These are phyloP conservation scores for Lordiphosa fenestrarum DNA, from an alignment of 2,888 invertebrate genomes.

Conservation along the genomic window DNA sequence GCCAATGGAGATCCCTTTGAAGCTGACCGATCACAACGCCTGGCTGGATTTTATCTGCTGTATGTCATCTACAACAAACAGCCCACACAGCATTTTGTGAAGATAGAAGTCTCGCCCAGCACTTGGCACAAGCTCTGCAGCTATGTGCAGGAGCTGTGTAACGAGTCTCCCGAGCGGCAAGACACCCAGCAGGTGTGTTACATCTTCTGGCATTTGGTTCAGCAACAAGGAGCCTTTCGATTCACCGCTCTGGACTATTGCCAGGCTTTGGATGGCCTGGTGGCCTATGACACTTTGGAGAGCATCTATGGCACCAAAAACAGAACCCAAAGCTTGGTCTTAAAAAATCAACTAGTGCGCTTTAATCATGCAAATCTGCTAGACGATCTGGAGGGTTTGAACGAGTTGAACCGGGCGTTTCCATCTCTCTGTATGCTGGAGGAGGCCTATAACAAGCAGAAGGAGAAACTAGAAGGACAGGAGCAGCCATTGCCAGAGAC, in stretches of 20 bases:
- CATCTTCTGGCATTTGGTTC: slow-evolving; percentile 61
- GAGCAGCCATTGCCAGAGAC: slow-evolving; percentile 48
- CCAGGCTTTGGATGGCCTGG: slow-evolving; percentile 65
- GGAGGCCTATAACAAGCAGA: slow-evolving; percentile 70
- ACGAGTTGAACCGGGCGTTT: slow-evolving; percentile 28
- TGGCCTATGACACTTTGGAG: slow-evolving; percentile 65
- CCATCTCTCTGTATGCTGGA: slow-evolving; percentile 60
- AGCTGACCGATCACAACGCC: slow-evolving; percentile 41
- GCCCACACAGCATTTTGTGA: slow-evolving; percentile 71
- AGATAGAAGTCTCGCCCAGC: slow-evolving; percentile 59
- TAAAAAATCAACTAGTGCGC: slow-evolving; percentile 36
- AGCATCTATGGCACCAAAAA: slow-evolving; percentile 13
- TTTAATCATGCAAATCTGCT: slow-evolving; percentile 16
- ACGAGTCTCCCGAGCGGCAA: slow-evolving; percentile 2
- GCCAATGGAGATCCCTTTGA: slow-evolving; percentile 31
- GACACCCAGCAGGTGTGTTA: slow-evolving; percentile 57
- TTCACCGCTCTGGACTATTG: slow-evolving; percentile 65
- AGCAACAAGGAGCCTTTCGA: slow-evolving; percentile 58
- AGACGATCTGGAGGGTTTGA: slow-evolving; percentile 66
- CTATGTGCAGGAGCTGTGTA: slow-evolving; percentile 43
- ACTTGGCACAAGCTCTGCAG: slow-evolving; percentile 59
- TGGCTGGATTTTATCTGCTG: slow-evolving; percentile 70
- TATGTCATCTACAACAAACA: slow-evolving; percentile 77
- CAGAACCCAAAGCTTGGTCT: not conserved
- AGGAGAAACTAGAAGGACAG: slow-evolving; percentile 40